Evolutionary conservation across 2,113 vertebrate genomes (phyloP).

Genomic region (Notarius lentiginosus): DNA sequence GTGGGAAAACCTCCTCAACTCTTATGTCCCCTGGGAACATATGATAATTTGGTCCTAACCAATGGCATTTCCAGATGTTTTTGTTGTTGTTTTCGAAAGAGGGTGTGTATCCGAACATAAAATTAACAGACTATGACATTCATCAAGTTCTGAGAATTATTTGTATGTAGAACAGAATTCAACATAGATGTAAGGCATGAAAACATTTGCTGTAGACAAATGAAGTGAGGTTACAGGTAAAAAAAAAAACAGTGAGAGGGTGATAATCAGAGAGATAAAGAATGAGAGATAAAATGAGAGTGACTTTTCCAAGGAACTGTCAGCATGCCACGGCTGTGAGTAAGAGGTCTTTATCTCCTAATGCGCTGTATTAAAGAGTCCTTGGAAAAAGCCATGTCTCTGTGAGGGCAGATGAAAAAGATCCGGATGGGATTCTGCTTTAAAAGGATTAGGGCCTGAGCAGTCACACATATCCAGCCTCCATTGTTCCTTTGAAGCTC

Average conservation of each 20-base stretch:
- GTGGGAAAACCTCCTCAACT: slow-evolving; percentile 11
- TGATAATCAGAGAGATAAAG: background rate
- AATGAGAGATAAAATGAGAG: slow-evolving; percentile 29
- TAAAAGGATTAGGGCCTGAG: slow-evolving; percentile 70
- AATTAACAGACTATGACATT: background rate
- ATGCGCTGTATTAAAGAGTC: slow-evolving; percentile 68
- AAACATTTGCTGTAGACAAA: slow-evolving; percentile 24
- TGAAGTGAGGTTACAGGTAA: background rate
- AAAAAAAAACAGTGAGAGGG: background rate
- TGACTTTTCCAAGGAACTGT: slow-evolving; percentile 66
- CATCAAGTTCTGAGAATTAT: background rate
- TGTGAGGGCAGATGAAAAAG: slow-evolving; percentile 68
- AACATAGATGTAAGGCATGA: slow-evolving; percentile 36
- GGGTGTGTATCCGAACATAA: background rate
- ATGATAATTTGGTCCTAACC: background rate
- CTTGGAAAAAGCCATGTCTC: slow-evolving; percentile 63
- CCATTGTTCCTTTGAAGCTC: slow-evolving; percentile 66
- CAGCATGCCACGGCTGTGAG: slow-evolving; percentile 66
- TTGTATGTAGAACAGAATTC: slow-evolving; percentile 26
- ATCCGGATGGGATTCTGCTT: slow-evolving; percentile 66
- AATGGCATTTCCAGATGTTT: slow-evolving; percentile 6
- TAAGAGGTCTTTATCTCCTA: slow-evolving; percentile 74
- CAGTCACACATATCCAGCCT: slow-evolving; percentile 66
- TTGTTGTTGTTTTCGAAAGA: background rate
- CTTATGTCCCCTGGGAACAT: slow-evolving; percentile 1